These are phyloP conservation scores for Drepana arcuata DNA, from an alignment of 1,140 invertebrate genomes.

Conservation along the genomic window DNA sequence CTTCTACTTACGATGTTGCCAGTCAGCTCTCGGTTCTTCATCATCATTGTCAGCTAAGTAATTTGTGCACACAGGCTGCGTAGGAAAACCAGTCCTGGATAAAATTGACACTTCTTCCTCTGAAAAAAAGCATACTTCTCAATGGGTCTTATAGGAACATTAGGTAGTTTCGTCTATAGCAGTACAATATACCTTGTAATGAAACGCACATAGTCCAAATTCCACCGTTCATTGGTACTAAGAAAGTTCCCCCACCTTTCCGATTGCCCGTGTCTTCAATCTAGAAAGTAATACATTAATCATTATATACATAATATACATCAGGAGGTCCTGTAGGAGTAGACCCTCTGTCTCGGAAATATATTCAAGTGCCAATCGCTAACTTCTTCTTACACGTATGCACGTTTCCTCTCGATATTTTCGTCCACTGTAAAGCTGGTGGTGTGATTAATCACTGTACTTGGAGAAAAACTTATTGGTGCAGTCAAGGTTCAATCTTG, in stretches of 20 bases:
- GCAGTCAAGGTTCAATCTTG: too few relatives aligned
- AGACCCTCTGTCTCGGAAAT: too few relatives aligned
- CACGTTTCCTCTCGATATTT: too few relatives aligned
- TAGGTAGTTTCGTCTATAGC: not conserved
- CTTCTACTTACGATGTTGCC: conserved; percentile 82
- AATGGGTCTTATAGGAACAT: not conserved
- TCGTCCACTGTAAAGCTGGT: too few relatives aligned
- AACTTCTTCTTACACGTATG: too few relatives aligned
- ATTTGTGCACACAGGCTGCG: conserved; percentile 80
- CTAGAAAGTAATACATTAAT: conserved; percentile 48
- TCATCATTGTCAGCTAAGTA: conserved; percentile 80
- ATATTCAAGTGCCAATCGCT: too few relatives aligned
- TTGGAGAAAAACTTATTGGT: too few relatives aligned
- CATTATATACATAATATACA: too few relatives aligned
- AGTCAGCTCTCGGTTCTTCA: conserved; percentile 81
- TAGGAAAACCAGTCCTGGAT: conserved; percentile 78
- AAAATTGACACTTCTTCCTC: conserved; percentile 80
- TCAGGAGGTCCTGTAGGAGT: too few relatives aligned
- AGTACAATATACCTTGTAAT: conserved; percentile 76
- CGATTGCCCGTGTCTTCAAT: conserved; percentile 44
- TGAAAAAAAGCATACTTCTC: conserved; percentile 59
- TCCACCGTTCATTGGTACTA: conserved; percentile 88
- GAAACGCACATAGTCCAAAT: conserved; percentile 90
- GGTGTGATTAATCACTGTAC: too few relatives aligned
- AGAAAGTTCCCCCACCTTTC: conserved; percentile 74